Percentiles rank a stretch among this genome's conserved stretches.
Evolutionary conservation across 1,140 invertebrate species (phyloP).

Genomic region (Polyergus mexicanus): DNA sequence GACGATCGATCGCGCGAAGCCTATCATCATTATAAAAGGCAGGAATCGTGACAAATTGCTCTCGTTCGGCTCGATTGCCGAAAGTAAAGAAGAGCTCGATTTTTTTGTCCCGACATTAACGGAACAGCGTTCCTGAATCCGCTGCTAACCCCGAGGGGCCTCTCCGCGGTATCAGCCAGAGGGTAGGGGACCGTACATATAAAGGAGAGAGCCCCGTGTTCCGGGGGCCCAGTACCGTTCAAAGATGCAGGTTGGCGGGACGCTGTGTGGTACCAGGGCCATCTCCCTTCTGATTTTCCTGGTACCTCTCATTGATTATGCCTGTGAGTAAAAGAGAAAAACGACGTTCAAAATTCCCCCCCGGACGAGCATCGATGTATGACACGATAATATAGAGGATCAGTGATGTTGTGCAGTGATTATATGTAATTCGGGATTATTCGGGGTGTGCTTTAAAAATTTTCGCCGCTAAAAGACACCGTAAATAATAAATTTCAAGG

Average conservation of each 20-base stretch:
- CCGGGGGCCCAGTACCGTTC: constrained; percentile 84
- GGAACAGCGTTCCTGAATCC: constrained; percentile 73
- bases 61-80: constrained; percentile 54
- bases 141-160: constrained; percentile 78
- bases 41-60: constrained; percentile 37
- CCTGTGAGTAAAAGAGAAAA: constrained; percentile 80
- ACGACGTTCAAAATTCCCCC: constrained; percentile 67
- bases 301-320: constrained; percentile 74
- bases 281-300: constrained; percentile 72
- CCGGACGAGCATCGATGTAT: constrained; percentile 40
- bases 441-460: constrained; percentile 7
- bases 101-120: constrained; percentile 82
- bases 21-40: constrained; percentile 37
- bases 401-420: constrained; percentile 55
- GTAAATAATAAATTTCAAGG: background rate
- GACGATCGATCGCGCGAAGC: background rate
- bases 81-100: constrained; percentile 68
- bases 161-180: constrained; percentile 67
- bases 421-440: constrained; percentile 13
- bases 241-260: constrained; percentile 84
- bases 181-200: constrained; percentile 78
- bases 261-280: constrained; percentile 78
- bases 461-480: background rate
- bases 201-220: constrained; percentile 84
- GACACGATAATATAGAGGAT: constrained; percentile 16